These are phyloP conservation scores for Salminus brasiliensis DNA, from an alignment of 2,113 vertebrate genomes.

Conservation along the genomic window DNA sequence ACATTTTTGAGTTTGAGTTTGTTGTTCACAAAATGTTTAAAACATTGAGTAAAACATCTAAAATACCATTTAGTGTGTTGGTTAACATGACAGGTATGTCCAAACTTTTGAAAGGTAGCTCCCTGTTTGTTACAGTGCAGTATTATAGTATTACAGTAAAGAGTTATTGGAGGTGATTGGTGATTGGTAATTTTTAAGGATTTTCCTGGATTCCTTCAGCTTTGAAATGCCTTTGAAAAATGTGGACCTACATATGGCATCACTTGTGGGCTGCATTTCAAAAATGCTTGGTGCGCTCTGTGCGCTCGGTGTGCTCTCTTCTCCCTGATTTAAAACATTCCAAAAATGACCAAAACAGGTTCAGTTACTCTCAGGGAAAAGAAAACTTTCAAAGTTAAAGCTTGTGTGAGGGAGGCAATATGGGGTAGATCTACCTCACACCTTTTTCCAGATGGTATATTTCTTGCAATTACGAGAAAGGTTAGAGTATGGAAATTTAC, in stretches of 20 bases:
- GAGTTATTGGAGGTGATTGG: background rate
- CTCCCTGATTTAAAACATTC: slow-evolving; percentile 2
- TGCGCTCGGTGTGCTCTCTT: background rate
- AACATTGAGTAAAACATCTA: no score
- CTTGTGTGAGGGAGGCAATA: slow-evolving; percentile 9
- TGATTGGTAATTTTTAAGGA: background rate
- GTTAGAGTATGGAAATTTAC: slow-evolving; percentile 22
- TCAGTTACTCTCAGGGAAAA: background rate
- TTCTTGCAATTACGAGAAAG: slow-evolving; percentile 15
- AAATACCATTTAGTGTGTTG: no score
- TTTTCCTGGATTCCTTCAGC: background rate
- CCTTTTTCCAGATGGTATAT: slow-evolving; percentile 34
- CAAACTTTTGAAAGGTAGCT: no score
- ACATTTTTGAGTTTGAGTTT: no score
- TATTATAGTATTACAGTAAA: slow-evolving; percentile 5
- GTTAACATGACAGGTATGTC: no score
- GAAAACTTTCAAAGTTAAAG: slow-evolving; percentile 2
- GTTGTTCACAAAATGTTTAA: no score
- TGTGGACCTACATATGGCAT: background rate
- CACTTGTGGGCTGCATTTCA: slow-evolving; percentile 14
- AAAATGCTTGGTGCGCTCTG: background rate
- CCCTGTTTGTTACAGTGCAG: slow-evolving; percentile 1
- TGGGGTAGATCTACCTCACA: background rate
- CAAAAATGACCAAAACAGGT: slow-evolving; percentile 18
- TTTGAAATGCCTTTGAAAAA: background rate